These are phyloP conservation scores for Hyaena hyaena DNA, from an alignment of 2,113 vertebrate species.

Conservation along the genomic window DNA sequence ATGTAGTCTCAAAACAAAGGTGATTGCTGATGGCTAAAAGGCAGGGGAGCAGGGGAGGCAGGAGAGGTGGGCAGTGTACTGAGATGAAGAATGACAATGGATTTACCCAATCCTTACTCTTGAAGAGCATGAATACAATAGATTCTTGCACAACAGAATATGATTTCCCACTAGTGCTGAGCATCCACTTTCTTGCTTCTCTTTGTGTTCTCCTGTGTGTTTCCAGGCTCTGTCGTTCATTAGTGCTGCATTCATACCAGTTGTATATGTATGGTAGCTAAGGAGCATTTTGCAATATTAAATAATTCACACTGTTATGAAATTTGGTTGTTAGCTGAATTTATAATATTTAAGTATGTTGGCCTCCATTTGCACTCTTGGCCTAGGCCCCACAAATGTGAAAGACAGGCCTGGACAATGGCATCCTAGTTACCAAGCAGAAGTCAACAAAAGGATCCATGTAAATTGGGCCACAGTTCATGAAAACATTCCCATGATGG, in stretches of 20 bases:
- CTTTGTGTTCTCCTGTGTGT: background rate
- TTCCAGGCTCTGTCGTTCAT: background rate
- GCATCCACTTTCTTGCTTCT: background rate
- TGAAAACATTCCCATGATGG: background rate
- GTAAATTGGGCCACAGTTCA: constrained; percentile 42
- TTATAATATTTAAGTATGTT: background rate
- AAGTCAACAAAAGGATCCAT: constrained; percentile 1
- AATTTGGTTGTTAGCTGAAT: background rate
- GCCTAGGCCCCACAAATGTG: background rate
- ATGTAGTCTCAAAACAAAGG: background rate
- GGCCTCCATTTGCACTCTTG: background rate
- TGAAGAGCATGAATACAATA: background rate
- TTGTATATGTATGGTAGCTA: background rate
- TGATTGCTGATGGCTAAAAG: background rate
- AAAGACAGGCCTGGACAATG: background rate
- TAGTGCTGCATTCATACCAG: background rate
- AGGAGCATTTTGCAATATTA: background rate
- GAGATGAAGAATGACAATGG: background rate
- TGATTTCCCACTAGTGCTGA: background rate
- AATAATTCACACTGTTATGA: background rate
- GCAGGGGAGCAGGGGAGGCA: too few relatives aligned
- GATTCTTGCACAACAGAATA: background rate
- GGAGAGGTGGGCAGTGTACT: background rate
- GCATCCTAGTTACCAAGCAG: constrained; percentile 1
- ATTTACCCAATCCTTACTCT: background rate